A percentile compares a stretch with the other conserved stretches of the same genome.
Evolutionary conservation across 92 coral and sea anemone genomes (phyloP).

Genomic region (Paramuricea clavata): DNA sequence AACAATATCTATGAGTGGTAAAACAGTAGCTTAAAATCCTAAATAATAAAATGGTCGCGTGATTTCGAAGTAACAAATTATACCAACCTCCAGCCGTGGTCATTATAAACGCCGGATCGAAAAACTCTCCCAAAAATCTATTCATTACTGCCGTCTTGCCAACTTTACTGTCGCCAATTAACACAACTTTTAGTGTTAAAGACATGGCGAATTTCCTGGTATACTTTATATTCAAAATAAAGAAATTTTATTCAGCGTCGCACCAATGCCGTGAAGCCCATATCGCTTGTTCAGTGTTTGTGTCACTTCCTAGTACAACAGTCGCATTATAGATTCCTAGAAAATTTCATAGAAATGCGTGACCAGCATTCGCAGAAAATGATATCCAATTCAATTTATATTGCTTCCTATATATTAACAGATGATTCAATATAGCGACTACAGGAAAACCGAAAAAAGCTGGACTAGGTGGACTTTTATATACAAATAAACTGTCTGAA

Average conservation of each 20-base stretch:
- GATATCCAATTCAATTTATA: too few relatives aligned
- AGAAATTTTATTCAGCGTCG: neutral
- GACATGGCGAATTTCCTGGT: neutral
- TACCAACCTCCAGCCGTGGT: slow-evolving; percentile 12
- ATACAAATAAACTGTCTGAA: too few relatives aligned
- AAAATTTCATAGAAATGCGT: neutral
- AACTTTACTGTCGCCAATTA: slow-evolving; percentile 93
- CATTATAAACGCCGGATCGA: slow-evolving; percentile 65
- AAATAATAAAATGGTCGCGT: too few relatives aligned
- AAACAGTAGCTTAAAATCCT: too few relatives aligned
- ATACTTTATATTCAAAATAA: neutral
- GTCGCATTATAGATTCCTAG: neutral
- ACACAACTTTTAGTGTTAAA: slow-evolving; percentile 68
- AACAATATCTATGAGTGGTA: too few relatives aligned
- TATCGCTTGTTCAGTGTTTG: too few relatives aligned
- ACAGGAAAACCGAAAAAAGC: too few relatives aligned
- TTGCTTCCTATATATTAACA: too few relatives aligned
- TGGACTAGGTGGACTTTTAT: too few relatives aligned
- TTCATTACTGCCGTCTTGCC: slow-evolving; percentile 88
- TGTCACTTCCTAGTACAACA: neutral
- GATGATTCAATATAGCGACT: too few relatives aligned
- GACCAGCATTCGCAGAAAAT: neutral
- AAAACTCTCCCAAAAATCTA: slow-evolving; percentile 76
- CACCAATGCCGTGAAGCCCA: neutral
- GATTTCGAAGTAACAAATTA: too few relatives aligned